A percentile compares a stretch with the other conserved stretches of the same genome.
Evolutionary conservation across 2,888 invertebrate species (phyloP).

Genomic region (Busseola fusca): DNA sequence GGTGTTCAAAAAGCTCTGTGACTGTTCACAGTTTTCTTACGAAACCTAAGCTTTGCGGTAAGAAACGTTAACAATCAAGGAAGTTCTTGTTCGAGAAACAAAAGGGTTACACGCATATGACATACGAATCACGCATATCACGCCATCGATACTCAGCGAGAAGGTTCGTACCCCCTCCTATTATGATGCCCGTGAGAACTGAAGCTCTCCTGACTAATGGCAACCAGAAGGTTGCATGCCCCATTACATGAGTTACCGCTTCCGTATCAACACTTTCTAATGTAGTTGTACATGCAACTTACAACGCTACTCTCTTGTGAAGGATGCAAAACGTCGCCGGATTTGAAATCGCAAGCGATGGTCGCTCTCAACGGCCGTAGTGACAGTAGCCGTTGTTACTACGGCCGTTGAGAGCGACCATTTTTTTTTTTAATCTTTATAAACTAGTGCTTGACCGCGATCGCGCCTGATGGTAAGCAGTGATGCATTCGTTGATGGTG

Average conservation of each 20-base stretch:
- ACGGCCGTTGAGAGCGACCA: too few species aligned
- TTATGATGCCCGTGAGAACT: slow-evolving; percentile 30
- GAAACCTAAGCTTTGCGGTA: background rate
- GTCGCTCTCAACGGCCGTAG: too few species aligned
- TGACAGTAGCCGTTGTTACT: too few species aligned
- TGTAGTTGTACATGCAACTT: slow-evolving; percentile 17
- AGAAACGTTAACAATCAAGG: background rate
- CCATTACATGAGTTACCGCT: slow-evolving; percentile 18
- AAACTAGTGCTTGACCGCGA: too few species aligned
- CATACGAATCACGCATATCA: slow-evolving; percentile 1
- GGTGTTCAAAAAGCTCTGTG: background rate
- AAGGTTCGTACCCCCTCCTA: background rate
- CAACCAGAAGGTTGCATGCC: slow-evolving; percentile 9
- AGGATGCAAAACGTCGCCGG: background rate
- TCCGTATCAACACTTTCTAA: slow-evolving; percentile 46
- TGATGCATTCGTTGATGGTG: too few species aligned
- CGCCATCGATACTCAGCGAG: background rate
- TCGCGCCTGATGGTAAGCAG: too few species aligned
- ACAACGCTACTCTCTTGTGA: background rate
- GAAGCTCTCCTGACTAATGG: slow-evolving; percentile 8
- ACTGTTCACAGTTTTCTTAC: background rate
- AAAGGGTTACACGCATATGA: background rate
- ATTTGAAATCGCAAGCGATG: background rate
- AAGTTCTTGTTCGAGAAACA: background rate
- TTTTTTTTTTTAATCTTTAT: too few species aligned